Conservation (phyloP, 2,888 invertebrate species). For the Allolobophora icterica region DNA sequence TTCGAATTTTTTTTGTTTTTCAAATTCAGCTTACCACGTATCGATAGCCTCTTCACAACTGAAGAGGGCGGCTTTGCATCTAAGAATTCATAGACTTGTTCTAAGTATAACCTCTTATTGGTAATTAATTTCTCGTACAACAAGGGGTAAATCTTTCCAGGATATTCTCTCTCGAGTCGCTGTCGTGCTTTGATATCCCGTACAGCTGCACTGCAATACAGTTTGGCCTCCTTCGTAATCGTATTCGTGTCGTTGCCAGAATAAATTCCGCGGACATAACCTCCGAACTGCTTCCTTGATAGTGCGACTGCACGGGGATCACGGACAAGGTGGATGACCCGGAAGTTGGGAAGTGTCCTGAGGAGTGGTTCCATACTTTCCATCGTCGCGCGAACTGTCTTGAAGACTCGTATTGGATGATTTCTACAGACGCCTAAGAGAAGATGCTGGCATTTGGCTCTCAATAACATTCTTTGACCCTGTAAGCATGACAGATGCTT, state of each 20-base stretch:
- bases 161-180: conserved; percentile 23
- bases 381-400: conserved; percentile 41
- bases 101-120: neutral
- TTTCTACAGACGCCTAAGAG: neutral
- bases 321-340: conserved; percentile 41
- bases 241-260: neutral
- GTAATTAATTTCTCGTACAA: conserved; percentile 29
- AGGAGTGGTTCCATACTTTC: conserved; percentile 29
- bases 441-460: neutral
- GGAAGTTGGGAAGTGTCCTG: conserved; percentile 22
- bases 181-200: conserved; percentile 29
- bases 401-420: neutral
- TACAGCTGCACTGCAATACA: conserved; percentile 32
- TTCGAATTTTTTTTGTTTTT: neutral
- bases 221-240: conserved; percentile 33
- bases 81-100: neutral
- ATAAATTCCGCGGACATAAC: conserved; percentile 30
- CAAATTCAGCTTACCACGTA: neutral
- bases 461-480: neutral
- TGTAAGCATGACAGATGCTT: neutral
- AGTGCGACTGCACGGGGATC: conserved; percentile 40
- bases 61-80: neutral
- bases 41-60: neutral
- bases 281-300: conserved; percentile 33
- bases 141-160: conserved; percentile 34